Base-by-base conservation (phyloP, 1,140 invertebrate genomes). In the Lepidurus couesii region DNA sequence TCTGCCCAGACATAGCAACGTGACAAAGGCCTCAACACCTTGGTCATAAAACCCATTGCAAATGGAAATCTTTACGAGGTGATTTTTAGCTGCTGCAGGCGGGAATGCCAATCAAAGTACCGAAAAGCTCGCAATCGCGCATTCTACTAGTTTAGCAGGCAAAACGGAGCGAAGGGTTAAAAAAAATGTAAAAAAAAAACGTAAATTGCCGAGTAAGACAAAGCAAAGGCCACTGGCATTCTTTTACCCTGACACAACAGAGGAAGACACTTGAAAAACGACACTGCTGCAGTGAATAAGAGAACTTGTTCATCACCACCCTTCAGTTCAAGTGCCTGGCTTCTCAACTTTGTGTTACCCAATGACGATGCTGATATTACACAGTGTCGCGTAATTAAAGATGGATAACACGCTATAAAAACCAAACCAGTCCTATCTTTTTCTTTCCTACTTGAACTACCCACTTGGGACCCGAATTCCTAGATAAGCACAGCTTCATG, bases 11-110 rank as follows among this genome's bases (percentile, higher is more conserved):
- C 21, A 13, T 65, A 65, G 53, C 53, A 65, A 65, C 21, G 53
- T 65, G 53, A 65, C 53, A 65, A 65, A 65, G 53, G 53, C 53
- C 53, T 65, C 53, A 65, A 65, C 53, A 65, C 53, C 53, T 65
- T 65, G 53, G 53, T 65, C 53, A 65, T 65, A 65, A 65, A 65
- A 65, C 53, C 53, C 53, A 65, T 21, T 65, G 53, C 53, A 65
- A 65, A 65, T 65, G 53, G 53, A 65, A 65, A 65, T 65, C 53
- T 65, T 65, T 65, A 65, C 53, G 53, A 65, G 53, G 53, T 65
- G 53, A 65, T 21, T 65, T 13, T 65, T 13, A 21, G 53, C 53
- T 65, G 53, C 53, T 65, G 53, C 21, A 7, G 53, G 53, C 53
- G 7, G 21, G 53, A 65, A 65, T 65, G n/a, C 53, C 53, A 65